Percentiles rank a stretch among this genome's conserved stretches.
Conservation (phyloP, 35 echinoderm and acorn worm species). For the Holothuria glaberrima region DNA sequence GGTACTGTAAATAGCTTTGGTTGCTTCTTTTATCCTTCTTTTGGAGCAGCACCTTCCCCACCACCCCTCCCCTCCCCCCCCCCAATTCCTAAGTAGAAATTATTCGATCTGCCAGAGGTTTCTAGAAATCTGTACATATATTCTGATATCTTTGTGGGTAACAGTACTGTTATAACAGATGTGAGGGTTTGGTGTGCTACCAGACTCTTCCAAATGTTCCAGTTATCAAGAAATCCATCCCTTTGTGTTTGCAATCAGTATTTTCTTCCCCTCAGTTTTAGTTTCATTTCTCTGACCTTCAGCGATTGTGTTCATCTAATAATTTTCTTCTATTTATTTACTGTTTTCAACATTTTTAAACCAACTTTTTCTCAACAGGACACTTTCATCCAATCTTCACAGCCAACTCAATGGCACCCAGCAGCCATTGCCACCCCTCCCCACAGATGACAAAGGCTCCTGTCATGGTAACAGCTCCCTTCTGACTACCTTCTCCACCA, state of each 20-base stretch:
- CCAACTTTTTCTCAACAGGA: slow-evolving; percentile 16
- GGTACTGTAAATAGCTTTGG: no score
- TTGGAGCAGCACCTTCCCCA: no score
- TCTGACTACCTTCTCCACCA: slow-evolving; percentile 58
- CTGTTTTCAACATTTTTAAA: neutral
- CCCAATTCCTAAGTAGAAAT: no score
- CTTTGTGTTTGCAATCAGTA: neutral
- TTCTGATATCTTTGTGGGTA: no score
- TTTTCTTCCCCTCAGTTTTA: no score
- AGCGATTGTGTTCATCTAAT: no score
- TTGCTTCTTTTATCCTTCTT: no score
- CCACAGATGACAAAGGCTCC: slow-evolving; percentile 20
- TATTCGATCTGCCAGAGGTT: no score
- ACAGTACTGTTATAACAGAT: no score
- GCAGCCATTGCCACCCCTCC: slow-evolving; percentile 47
- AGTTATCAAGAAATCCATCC: neutral
- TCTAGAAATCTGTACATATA: no score
- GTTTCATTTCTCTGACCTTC: neutral
- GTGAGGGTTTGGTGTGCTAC: no score
- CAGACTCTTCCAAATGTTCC: neutral
- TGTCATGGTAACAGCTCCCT: slow-evolving; percentile 54
- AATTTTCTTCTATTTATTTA: neutral
- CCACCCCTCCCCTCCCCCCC: no score
- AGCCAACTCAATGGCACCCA: slow-evolving; percentile 21
- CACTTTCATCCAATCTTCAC: slow-evolving; percentile 5